These are phyloP conservation scores for Anthoptus insignis DNA, from an alignment of 2,888 invertebrate species.

Conservation along the genomic window DNA sequence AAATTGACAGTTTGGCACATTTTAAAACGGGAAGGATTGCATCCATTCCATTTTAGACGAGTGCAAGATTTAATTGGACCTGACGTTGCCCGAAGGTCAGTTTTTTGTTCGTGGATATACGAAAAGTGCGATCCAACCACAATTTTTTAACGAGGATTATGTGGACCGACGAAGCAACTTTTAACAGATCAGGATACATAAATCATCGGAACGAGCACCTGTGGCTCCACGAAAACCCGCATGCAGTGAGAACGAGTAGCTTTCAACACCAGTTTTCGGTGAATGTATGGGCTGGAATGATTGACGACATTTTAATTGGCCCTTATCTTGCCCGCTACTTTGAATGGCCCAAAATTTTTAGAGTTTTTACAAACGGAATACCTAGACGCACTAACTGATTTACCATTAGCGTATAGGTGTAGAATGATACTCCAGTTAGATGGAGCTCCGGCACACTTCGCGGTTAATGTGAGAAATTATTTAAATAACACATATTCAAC, in stretches of 20 bases:
- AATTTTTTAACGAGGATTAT: constrained; percentile 38
- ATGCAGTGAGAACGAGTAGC: neutral
- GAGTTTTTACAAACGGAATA: constrained; percentile 15
- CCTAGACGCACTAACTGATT: neutral
- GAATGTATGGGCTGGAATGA: constrained; percentile 27
- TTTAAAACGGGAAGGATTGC: constrained; percentile 8
- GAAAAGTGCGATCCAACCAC: constrained; percentile 40
- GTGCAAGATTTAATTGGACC: constrained; percentile 9
- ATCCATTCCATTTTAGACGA: constrained; percentile 14
- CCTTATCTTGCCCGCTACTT: constrained; percentile 9
- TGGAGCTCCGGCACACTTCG: constrained; percentile 37
- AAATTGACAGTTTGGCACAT: constrained; percentile 9
- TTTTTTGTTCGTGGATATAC: constrained; percentile 13
- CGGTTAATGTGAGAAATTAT: constrained; percentile 20
- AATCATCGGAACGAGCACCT: constrained; percentile 6
- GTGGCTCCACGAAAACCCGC: constrained; percentile 3
- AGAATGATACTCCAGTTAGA: constrained; percentile 27
- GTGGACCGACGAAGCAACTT: constrained; percentile 17
- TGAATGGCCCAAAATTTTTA: constrained; percentile 20
- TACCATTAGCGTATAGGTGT: neutral
- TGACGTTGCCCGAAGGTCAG: constrained; percentile 3
- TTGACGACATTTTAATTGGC: constrained; percentile 18
- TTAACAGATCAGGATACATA: constrained; percentile 8
- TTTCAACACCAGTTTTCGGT: constrained; percentile 16
- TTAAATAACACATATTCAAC: constrained; percentile 19